phyloP scores from a whole-genome alignment of 2,888 invertebrate species.

The Nomada ferruginata region DNA sequence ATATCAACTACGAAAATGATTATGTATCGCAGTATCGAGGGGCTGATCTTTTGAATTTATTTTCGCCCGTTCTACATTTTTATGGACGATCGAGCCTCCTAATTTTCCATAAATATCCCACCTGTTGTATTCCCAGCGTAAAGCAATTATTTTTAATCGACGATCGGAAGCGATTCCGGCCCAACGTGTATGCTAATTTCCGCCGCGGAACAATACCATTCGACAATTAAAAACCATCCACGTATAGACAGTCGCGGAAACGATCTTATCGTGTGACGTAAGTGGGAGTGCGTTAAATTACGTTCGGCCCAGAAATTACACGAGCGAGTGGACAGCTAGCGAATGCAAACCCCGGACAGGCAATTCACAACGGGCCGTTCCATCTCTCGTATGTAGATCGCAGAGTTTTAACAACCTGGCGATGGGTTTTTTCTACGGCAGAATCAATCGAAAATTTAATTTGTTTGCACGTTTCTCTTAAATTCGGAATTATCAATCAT shows the following conservation, averaged over 20 bases:
- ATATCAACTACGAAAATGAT: no score
- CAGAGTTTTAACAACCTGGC: slow-evolving; percentile 12
- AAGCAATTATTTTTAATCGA: slow-evolving; percentile 18
- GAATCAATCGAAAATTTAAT: slow-evolving; percentile 6
- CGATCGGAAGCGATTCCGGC: slow-evolving; percentile 35
- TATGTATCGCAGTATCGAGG: no score
- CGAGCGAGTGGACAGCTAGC: slow-evolving; percentile 53
- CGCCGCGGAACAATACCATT: slow-evolving; percentile 21
- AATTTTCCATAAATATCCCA: neutral
- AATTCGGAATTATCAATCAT: no score
- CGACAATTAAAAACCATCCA: slow-evolving; percentile 34
- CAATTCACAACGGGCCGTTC: slow-evolving; percentile 45
- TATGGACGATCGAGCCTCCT: no score
- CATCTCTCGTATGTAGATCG: slow-evolving; percentile 27
- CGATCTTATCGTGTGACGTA: slow-evolving; percentile 57
- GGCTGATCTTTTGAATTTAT: no score
- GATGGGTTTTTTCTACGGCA: slow-evolving; percentile 21
- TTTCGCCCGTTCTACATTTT: no score
- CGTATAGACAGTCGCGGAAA: slow-evolving; percentile 57
- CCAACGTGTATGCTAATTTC: slow-evolving; percentile 22
- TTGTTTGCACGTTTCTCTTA: no score
- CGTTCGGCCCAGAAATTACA: slow-evolving; percentile 67
- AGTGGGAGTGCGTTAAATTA: slow-evolving; percentile 67
- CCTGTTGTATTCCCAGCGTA: neutral
- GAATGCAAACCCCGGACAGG: slow-evolving; percentile 43